A percentile compares a stretch with the other conserved stretches of the same genome.
Evolutionary conservation across 2,797 vertebrate species (phyloP).

Genomic region (Sebastes vulpes): DNA sequence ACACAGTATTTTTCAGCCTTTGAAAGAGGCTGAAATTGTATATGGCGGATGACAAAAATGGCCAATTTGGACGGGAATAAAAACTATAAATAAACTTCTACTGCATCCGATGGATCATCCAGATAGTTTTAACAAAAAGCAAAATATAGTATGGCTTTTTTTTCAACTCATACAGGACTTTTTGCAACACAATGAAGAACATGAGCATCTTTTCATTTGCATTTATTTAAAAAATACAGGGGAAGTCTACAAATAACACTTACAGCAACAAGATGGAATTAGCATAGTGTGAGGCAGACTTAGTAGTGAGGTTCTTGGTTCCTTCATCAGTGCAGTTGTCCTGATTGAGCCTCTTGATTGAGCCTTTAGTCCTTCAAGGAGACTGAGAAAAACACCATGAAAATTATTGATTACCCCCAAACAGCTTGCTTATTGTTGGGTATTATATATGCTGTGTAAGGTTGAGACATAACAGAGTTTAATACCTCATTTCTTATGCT

Average conservation of each 20-base stretch:
- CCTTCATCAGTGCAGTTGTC: conserved; percentile 37
- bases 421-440: neutral
- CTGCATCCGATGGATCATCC: neutral
- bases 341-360: neutral
- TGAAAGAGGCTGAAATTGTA: neutral
- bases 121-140: neutral
- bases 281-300: conserved; percentile 3
- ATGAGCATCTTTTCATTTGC: conserved; percentile 7
- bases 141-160: neutral
- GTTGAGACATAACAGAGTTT: neutral
- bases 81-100: neutral
- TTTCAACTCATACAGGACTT: neutral
- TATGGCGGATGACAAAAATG: neutral
- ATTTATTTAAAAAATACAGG: conserved; percentile 69
- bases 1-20: neutral
- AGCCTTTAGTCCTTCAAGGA: neutral
- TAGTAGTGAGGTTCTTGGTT: conserved; percentile 1
- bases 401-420: neutral
- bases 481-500: conserved; percentile 82
- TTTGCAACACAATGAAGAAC: neutral
- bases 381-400: neutral
- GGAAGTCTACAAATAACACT: conserved; percentile 13
- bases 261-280: neutral
- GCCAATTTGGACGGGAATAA: too few relatives aligned
- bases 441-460: neutral